Evolutionary conservation across 1,140 invertebrate species (phyloP).

Genomic region (Drosophila kanapiae): DNA sequence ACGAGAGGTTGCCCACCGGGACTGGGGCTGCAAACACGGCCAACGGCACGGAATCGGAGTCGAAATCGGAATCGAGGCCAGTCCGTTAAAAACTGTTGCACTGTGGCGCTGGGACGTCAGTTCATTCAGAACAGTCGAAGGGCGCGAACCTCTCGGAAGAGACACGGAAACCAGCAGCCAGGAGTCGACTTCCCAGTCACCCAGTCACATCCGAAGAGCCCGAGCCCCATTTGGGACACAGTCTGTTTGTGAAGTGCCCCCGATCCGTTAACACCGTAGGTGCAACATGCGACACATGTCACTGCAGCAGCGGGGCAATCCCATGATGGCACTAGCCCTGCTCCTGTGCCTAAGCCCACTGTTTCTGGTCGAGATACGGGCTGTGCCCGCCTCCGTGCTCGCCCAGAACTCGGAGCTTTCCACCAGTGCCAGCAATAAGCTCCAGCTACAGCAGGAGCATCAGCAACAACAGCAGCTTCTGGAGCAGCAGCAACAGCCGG

Average conservation of each 20-base stretch:
- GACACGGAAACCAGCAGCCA: slow-evolving; percentile 21
- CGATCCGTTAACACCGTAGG: slow-evolving; percentile 4
- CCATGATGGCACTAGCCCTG: slow-evolving; percentile 38
- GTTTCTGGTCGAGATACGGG: slow-evolving; percentile 52
- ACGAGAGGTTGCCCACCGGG: slow-evolving; percentile 16
- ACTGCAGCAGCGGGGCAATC: slow-evolving; percentile 23
- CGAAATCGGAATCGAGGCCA: slow-evolving; percentile 62
- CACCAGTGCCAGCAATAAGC: slow-evolving; percentile 76
- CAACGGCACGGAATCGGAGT: slow-evolving; percentile 56
- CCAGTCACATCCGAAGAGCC: slow-evolving; percentile 12
- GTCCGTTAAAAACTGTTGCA: slow-evolving; percentile 84
- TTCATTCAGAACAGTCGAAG: slow-evolving; percentile 84
- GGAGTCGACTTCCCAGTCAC: slow-evolving; percentile 37
- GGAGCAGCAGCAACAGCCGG: slow-evolving; percentile 59
- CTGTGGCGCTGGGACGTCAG: slow-evolving; percentile 63
- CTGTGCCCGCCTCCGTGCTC: slow-evolving; percentile 80
- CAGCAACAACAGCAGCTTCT: slow-evolving; percentile 46
- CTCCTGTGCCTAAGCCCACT: slow-evolving; percentile 46
- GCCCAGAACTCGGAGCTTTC: slow-evolving; percentile 80
- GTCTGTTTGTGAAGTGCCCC: slow-evolving; percentile 16
- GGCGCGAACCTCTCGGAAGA: slow-evolving; percentile 50
- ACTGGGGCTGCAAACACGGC: slow-evolving; percentile 57
- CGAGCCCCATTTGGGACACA: slow-evolving; percentile 23
- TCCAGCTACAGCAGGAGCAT: slow-evolving; percentile 55
- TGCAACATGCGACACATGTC: slow-evolving; percentile 46